Conservation (phyloP, 2,113 vertebrate species). For the Turnix velox region DNA sequence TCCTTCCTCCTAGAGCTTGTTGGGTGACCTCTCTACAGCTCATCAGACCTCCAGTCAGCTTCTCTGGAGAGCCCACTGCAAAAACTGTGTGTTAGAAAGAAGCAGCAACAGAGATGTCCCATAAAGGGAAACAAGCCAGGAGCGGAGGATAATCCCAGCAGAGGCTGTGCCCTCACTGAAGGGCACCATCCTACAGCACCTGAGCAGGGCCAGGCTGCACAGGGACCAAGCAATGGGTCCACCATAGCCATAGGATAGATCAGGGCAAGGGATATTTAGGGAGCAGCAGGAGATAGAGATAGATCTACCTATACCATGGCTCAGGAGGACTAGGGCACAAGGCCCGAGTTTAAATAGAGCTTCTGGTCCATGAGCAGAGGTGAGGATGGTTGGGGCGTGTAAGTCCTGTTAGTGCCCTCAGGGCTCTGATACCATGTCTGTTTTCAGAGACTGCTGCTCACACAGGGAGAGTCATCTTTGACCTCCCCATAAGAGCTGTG, state of each 20-base stretch:
- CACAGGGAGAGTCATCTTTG: not conserved
- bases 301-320: not conserved
- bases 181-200: not conserved
- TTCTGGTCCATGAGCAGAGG: not conserved
- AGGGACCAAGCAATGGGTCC: not conserved
- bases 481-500: rapidly evolving
- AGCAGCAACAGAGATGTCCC: not conserved
- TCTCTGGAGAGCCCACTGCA: not conserved
- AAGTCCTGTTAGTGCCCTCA: not conserved
- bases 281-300: not conserved
- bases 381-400: not conserved
- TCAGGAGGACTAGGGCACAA: too few species aligned
- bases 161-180: not conserved
- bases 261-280: not conserved
- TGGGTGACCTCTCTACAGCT: not conserved
- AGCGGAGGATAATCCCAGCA: not conserved
- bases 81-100: not conserved
- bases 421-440: not conserved
- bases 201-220: not conserved
- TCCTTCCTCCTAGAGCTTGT: not conserved
- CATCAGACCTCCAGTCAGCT: not conserved
- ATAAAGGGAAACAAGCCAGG: not conserved
- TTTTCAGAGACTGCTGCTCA: not conserved
- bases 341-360: not conserved
- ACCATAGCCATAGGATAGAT: not conserved